Base-by-base conservation (phyloP, 2,888 invertebrate genomes). In the Tuta absoluta region DNA sequence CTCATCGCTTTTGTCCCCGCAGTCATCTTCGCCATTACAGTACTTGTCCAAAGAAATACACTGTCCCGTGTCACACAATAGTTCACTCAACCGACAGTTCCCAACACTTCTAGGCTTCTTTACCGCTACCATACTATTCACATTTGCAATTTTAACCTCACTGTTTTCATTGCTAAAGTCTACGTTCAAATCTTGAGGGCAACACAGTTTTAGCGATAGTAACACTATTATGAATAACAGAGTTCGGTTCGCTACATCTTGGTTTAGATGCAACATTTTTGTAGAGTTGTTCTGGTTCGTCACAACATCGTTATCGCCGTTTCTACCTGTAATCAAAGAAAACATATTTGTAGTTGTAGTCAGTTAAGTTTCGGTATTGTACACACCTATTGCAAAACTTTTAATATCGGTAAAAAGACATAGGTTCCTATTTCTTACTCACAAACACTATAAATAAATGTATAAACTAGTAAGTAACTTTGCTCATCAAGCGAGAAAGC, bases 1-100 rank as follows among this genome's bases (percentile, higher is more conserved):
- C 82, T 96, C 96, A 81, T 96, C 96, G 72, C 94, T 95, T 75
- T 94, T 94, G 83, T 96, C 96, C 33, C 94, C 94, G 76, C 96
- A 96, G 81, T 96, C 96, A 75, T 94, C 94, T 67, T 94, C 91
- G 21, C 95, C 95, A 78, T 96, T 95, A 86, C 96, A 96, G 82
- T 93, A 95, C 84, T 94, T 94, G 87, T 95, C 95, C 78, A 95
- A 86, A 51, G 94, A 93, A 76, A 96, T 93, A 87, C 96, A 96
- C 84, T 93, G 93, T 53, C 94, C 93, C 37, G 93, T 93, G 77
- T 93, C 93, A 82, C 94, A 94, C 64, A 92, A 85, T 69, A 93
- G 90, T 82, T 94, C 94, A 72, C 93, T 93, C 71, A 93, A 80
- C 69, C 93, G 91, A 82, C 94, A 94, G n/a, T 79, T 75, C 2